A percentile compares a stretch with the other conserved stretches of the same genome.
These are phyloP conservation scores for Excalfactoria chinensis DNA, from an alignment of 2,113 vertebrate genomes.

Conservation along the genomic window DNA sequence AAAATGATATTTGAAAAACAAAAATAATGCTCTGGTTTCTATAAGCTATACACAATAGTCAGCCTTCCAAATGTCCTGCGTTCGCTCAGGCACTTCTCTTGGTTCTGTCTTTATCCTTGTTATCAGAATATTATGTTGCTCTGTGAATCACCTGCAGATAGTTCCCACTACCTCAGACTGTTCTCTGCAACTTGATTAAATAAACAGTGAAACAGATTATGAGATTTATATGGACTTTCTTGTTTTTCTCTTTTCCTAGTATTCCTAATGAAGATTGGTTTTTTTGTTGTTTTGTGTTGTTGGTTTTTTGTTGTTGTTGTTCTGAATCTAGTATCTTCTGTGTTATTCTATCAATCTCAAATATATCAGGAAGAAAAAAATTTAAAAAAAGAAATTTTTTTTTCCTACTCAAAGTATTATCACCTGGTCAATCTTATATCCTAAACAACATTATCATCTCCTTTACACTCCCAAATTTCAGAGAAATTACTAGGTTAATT, in stretches of 20 bases:
- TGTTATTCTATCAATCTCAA: not conserved
- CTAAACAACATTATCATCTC: not conserved
- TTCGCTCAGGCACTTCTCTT: not conserved
- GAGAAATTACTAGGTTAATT: slow-evolving; percentile 29
- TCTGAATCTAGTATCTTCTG: not conserved
- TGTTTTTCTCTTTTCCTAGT: not conserved
- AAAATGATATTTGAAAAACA: not conserved
- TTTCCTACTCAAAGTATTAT: not conserved
- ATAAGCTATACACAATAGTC: not conserved
- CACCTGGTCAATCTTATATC: not conserved
- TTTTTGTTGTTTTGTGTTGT: not conserved
- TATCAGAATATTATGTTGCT: not conserved
- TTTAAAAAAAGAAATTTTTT: not conserved
- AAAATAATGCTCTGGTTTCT: not conserved
- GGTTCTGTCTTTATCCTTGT: not conserved
- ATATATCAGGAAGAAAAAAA: not conserved
- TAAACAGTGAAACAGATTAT: not conserved
- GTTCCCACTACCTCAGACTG: not conserved
- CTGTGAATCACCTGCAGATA: not conserved
- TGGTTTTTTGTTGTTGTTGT: not conserved
- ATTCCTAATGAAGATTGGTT: not conserved
- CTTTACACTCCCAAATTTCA: not conserved
- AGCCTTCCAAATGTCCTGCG: not conserved
- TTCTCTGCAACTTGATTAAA: not conserved
- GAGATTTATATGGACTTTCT: not conserved